Evolutionary conservation across 64 coral and sea anemone genomes (phyloP), one percentile per base, ranked within the genome.

Genomic region (Stichodactyla mertensii): DNA sequence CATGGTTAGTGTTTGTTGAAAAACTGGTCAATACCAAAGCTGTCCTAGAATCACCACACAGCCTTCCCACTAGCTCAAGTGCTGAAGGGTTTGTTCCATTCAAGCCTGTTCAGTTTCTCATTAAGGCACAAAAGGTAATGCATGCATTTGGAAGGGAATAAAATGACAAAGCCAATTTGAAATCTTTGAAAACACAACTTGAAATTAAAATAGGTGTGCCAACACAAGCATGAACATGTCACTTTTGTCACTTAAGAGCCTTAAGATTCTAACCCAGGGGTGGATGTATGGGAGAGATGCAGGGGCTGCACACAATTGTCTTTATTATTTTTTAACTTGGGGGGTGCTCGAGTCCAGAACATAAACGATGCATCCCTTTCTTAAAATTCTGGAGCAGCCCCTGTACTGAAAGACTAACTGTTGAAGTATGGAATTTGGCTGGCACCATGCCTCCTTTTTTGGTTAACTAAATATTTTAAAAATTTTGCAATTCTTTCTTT

Each of bases 1-100:
- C 93, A 0, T 99, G 97, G 97, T 77, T 99, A 55, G 92, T 91
- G 19, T 70, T 99, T 31, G 78, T 99, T n/a, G 91, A 92, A 31
- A 95, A 91, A 69, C 82, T 99, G 55, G 89, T 80, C 10, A 95
- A 99, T 69, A 78, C 91, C 23, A 94, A 92, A 70, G 85, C 93
- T 14, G 51, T 99, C 7, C 28, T 99, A 80, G 93, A 99, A 20
- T 99, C 93, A 1, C 97, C 97, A 70, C 93, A 99, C 71, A 67
- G 80, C 4, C 86, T 99, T 22, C 97, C 97, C 45, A 61, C 60
- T 23, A 85, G 78, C 18, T 92, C 92, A 10, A 90, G 83, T 79
- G 64, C 82, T 5, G 61, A 87, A 1, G 62, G 55, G 5, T 91
- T 88, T 92, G 90, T 90, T 12, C 90, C 87, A 20, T 99, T 99